phyloP scores from a whole-genome alignment of 2,797 vertebrate genomes.

The Ceryle rudis region DNA sequence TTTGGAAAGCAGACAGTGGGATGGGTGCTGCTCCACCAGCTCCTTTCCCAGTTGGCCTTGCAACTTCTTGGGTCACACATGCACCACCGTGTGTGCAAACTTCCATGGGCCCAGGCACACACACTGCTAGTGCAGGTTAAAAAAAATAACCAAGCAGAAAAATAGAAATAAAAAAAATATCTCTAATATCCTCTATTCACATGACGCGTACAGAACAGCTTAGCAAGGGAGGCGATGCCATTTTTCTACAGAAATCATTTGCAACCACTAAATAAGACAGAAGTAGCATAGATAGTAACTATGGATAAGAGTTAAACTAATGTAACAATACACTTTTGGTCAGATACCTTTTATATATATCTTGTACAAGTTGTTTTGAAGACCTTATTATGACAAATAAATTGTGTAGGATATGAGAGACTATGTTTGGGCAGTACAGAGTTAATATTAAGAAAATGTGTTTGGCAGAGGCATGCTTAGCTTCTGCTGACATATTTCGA shows the following conservation, averaged over 20 bases:
- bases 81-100: accelerated
- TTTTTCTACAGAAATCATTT: background rate
- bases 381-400: background rate
- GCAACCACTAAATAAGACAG: background rate
- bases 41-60: accelerated
- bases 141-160: background rate
- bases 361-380: background rate
- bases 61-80: accelerated
- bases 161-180: background rate
- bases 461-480: background rate
- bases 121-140: background rate
- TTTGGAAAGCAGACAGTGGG: background rate
- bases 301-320: background rate
- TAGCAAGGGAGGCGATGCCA: background rate
- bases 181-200: background rate
- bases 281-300: background rate
- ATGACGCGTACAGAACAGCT: background rate
- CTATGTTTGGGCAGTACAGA: background rate
- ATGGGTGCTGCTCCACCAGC: background rate
- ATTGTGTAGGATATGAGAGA: background rate
- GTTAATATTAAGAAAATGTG: background rate
- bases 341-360: background rate
- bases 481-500: slow-evolving; percentile 5
- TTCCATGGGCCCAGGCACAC: accelerated
- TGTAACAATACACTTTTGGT: background rate